phyloP scores from a whole-genome alignment of 2,888 invertebrate species.

The Caenorhabditis sp. region DNA sequence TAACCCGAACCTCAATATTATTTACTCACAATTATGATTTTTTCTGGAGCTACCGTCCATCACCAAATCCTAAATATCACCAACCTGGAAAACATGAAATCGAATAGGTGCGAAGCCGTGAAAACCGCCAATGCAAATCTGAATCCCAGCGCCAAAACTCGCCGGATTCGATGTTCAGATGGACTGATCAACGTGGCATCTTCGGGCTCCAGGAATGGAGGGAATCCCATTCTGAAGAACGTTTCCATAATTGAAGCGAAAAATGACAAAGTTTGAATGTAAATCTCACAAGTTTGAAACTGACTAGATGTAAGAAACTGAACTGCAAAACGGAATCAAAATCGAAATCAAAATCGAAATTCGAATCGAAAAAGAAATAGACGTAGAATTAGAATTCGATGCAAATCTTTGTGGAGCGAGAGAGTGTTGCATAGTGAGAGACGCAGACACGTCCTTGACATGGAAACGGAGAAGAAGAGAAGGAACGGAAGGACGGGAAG shows the following conservation, averaged over 20 bases:
- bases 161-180: slow-evolving; percentile 37
- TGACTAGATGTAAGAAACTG: no score
- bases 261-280: slow-evolving; percentile 7
- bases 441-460: slow-evolving; percentile 45
- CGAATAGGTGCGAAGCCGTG: slow-evolving; percentile 65
- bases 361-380: slow-evolving; percentile 24
- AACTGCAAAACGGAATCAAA: slow-evolving; percentile 20
- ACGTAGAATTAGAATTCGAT: slow-evolving; percentile 7
- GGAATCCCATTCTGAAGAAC: slow-evolving; percentile 15
- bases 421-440: slow-evolving; percentile 31
- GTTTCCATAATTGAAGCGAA: not conserved
- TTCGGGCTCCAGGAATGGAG: slow-evolving; percentile 57
- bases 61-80: slow-evolving; percentile 29
- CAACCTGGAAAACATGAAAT: slow-evolving; percentile 71
- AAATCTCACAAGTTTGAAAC: no score
- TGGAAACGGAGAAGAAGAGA: slow-evolving; percentile 28
- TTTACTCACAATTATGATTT: no score
- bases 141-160: slow-evolving; percentile 30
- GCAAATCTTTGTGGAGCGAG: not conserved
- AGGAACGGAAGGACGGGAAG: no score
- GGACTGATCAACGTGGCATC: slow-evolving; percentile 26
- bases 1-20: no score
- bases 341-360: no score
- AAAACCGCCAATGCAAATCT: slow-evolving; percentile 66
- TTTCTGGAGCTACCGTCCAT: no score